Percentiles rank a stretch among this genome's conserved stretches.
These are phyloP conservation scores for Trachymyrmex cornetzi DNA, from an alignment of 1,140 invertebrate genomes.

Conservation along the genomic window DNA sequence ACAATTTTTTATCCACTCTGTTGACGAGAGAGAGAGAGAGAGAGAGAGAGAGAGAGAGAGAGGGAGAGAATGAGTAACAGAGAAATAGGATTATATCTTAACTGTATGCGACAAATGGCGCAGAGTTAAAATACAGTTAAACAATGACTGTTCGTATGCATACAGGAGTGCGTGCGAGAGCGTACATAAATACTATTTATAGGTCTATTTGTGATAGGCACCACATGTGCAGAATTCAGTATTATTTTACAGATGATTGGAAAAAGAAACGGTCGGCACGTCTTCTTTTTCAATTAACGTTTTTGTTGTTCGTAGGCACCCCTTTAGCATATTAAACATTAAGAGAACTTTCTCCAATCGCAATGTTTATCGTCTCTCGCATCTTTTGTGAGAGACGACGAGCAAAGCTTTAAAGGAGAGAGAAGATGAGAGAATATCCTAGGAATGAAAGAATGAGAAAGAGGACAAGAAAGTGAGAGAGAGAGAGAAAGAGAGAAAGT, in stretches of 20 bases:
- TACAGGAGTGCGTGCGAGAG: slow-evolving; percentile 72
- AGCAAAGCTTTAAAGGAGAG: slow-evolving; percentile 22
- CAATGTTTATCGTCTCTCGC: slow-evolving; percentile 51
- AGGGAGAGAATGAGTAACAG: slow-evolving; percentile 6
- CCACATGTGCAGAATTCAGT: slow-evolving; percentile 86
- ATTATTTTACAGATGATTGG: slow-evolving; percentile 85
- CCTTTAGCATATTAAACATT: slow-evolving; percentile 53
- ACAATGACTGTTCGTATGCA: slow-evolving; percentile 70
- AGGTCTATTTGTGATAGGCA: slow-evolving; percentile 86
- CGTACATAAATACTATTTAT: slow-evolving; percentile 78
- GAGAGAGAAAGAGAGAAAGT: slow-evolving; percentile 47
- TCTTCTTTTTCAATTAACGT: slow-evolving; percentile 66
- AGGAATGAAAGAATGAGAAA: slow-evolving; percentile 65
- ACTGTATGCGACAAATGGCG: slow-evolving; percentile 43
- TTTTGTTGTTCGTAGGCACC: slow-evolving; percentile 73
- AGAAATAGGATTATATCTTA: slow-evolving; percentile 35
- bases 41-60: background rate
- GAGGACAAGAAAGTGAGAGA: slow-evolving; percentile 68
- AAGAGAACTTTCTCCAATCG: slow-evolving; percentile 43
- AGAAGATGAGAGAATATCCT: slow-evolving; percentile 1
- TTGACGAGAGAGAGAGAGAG: slow-evolving; percentile 61
- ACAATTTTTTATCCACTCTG: slow-evolving; percentile 84
- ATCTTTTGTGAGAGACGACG: slow-evolving; percentile 29
- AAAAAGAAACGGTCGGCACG: slow-evolving; percentile 73
- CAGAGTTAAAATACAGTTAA: slow-evolving; percentile 34